Evolutionary conservation across 2,888 invertebrate genomes (phyloP).

Genomic region (Scrobipalpa atriplicella): DNA sequence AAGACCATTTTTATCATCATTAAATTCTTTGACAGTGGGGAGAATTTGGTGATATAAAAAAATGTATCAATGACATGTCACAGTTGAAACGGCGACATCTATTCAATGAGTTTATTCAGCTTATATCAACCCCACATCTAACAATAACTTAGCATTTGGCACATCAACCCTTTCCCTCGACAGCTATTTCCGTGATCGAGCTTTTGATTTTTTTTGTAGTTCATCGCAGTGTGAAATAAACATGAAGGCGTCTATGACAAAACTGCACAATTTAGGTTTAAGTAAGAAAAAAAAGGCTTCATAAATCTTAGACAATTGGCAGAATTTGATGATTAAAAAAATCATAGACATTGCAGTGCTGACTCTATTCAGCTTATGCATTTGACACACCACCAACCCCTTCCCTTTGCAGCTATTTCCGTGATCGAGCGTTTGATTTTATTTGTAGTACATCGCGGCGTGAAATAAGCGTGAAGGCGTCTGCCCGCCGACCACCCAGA

Average conservation of each 20-base stretch:
- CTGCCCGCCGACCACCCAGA: slow-evolving; percentile 73
- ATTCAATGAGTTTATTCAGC: too few relatives aligned
- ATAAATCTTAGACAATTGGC: too few relatives aligned
- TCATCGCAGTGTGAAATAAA: slow-evolving; percentile 69
- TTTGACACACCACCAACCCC: too few relatives aligned
- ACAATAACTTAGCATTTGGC: background rate
- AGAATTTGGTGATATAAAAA: too few relatives aligned
- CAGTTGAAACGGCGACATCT: too few relatives aligned
- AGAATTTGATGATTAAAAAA: too few relatives aligned
- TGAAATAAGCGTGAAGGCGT: slow-evolving; percentile 75
- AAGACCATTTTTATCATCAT: slow-evolving; percentile 6
- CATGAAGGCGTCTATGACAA: slow-evolving; percentile 62
- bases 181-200: slow-evolving; percentile 59
- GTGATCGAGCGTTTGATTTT: slow-evolving; percentile 59
- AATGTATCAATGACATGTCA: too few relatives aligned
- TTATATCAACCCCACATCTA: background rate
- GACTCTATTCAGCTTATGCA: too few relatives aligned
- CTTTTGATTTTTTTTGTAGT: slow-evolving; percentile 68
- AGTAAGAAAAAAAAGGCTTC: too few relatives aligned
- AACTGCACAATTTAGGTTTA: too few relatives aligned
- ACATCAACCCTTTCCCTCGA: slow-evolving; percentile 10
- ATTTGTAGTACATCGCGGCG: slow-evolving; percentile 66
- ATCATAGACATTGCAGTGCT: too few relatives aligned
- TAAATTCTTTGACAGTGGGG: too few relatives aligned
- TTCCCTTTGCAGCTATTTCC: slow-evolving; percentile 51